Percentiles rank a stretch among this genome's conserved stretches.
phyloP scores from a whole-genome alignment of 2,113 vertebrate genomes.

The Notarius quadriscutis region DNA sequence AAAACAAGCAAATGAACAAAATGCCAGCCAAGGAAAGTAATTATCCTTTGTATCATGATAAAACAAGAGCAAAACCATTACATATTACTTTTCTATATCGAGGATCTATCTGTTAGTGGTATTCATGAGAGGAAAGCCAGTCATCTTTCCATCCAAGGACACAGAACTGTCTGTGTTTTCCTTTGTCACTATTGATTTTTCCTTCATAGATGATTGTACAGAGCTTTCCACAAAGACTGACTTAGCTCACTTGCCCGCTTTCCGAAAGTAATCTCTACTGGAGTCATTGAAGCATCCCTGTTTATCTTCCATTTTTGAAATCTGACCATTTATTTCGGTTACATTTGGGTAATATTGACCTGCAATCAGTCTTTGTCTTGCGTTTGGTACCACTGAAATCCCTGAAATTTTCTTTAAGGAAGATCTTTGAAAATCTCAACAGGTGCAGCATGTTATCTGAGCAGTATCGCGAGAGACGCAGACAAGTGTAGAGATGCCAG shows the following conservation, averaged over 20 bases:
- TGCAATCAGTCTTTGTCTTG: background rate
- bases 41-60: conserved; percentile 24
- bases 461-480: background rate
- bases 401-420: background rate
- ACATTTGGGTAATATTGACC: background rate
- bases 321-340: background rate
- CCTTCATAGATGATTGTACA: conserved; percentile 35
- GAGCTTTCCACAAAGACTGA: conserved; percentile 39
- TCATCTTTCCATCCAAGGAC: conserved; percentile 28
- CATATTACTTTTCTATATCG: background rate
- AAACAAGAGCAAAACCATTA: conserved; percentile 9
- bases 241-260: conserved; percentile 9
- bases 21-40: background rate
- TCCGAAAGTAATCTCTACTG: background rate
- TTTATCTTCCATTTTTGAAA: background rate
- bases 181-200: conserved; percentile 68
- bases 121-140: conserved; percentile 3
- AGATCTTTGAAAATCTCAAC: background rate
- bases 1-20: too few relatives aligned
- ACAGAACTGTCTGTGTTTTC: conserved; percentile 43
- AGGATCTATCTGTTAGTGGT: conserved; percentile 64
- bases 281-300: background rate
- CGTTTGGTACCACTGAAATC: background rate
- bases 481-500: background rate
- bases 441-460: background rate